Conservation (phyloP, 2,113 vertebrate genomes). For the Uropsilus gracilis region DNA sequence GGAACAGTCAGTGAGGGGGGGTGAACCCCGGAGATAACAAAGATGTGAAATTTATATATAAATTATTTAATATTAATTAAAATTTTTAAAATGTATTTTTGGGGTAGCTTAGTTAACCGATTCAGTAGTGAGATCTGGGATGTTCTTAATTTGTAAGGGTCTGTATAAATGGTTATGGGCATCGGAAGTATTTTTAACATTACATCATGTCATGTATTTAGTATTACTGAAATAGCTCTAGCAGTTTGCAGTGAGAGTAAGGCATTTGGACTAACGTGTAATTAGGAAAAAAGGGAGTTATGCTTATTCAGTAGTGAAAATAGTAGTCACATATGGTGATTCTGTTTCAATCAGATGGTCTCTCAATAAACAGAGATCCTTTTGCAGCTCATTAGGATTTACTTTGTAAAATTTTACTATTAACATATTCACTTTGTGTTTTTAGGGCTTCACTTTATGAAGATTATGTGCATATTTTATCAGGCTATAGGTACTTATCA, state of each 20-base stretch:
- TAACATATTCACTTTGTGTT: background rate
- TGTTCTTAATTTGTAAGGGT: background rate
- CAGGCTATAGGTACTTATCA: background rate
- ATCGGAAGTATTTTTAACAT: background rate
- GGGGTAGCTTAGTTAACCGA: background rate
- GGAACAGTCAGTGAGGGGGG: no score
- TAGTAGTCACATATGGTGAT: slow-evolving; percentile 53
- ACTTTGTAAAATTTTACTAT: slow-evolving; percentile 20
- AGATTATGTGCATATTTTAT: fast-evolving
- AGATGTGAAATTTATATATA: no score
- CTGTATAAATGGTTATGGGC: background rate
- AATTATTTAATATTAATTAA: no score
- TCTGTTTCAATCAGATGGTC: slow-evolving; percentile 56
- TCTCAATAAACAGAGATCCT: slow-evolving; percentile 56
- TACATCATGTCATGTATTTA: slow-evolving; percentile 1
- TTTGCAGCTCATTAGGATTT: slow-evolving; percentile 55
- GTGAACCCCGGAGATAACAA: no score
- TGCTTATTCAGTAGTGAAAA: slow-evolving; percentile 60
- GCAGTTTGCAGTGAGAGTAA: background rate
- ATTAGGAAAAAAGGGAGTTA: slow-evolving; percentile 42
- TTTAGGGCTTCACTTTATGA: background rate
- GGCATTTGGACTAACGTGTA: background rate
- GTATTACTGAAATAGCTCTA: slow-evolving; percentile 33
- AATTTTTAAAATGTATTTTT: no score
- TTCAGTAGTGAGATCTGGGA: background rate